Evolutionary conservation across 1,140 invertebrate species (phyloP).

Genomic region (Heterodera carotae): DNA sequence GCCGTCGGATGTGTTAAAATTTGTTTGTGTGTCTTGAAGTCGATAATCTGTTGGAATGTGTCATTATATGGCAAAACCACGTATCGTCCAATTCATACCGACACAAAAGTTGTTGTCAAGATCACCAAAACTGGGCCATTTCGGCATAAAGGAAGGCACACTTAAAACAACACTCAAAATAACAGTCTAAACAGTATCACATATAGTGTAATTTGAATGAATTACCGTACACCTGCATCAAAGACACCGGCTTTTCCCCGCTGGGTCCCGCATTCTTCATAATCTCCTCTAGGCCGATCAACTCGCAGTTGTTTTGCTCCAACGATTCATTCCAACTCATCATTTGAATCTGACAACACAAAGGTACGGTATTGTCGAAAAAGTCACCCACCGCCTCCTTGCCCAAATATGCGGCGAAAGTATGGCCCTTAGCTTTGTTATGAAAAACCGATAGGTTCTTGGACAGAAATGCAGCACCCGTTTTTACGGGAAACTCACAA

Average conservation of each 20-base stretch:
- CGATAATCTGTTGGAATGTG: conserved; percentile 24
- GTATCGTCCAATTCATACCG: conserved; percentile 10
- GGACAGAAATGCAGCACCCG: conserved; percentile 38
- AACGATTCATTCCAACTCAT: conserved; percentile 39
- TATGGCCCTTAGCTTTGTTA: conserved; percentile 28
- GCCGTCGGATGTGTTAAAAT: conserved; percentile 14
- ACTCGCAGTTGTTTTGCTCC: conserved; percentile 31
- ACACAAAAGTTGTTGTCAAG: conserved; percentile 23
- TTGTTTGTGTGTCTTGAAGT: conserved; percentile 23
- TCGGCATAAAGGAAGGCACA: conserved; percentile 13
- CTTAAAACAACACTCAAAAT: background rate
- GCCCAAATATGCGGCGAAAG: conserved; percentile 35
- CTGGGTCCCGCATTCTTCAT: conserved; percentile 8
- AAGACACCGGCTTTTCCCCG: conserved; percentile 17
- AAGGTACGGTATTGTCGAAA: no score
- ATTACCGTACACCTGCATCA: conserved; percentile 26
- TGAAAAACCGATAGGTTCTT: conserved; percentile 35
- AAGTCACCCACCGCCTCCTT: conserved; percentile 18
- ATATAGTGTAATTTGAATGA: no score
- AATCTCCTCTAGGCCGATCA: conserved; percentile 27
- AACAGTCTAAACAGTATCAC: no score
- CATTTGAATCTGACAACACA: conserved; percentile 34
- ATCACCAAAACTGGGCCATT: conserved; percentile 14
- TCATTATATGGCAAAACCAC: no score
- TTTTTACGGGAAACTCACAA: conserved; percentile 28